Evolutionary conservation across 1,140 invertebrate genomes (phyloP), one percentile per base, ranked within the genome.

Genomic region (Phthorimaea operculella): DNA sequence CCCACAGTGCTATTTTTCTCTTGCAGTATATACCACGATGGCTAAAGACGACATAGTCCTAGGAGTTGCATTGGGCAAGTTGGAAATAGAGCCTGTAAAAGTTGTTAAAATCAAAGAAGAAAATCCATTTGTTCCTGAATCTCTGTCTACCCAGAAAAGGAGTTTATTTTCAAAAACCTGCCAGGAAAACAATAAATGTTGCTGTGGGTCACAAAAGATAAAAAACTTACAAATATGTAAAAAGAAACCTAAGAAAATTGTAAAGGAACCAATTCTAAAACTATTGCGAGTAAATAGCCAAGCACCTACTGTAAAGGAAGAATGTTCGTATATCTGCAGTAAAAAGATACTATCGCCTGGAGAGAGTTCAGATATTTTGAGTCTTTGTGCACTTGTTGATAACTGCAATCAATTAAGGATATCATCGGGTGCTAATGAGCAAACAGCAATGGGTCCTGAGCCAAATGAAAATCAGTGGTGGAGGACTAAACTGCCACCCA

Each of bases 11-110:
- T n/a, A 39, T 39, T 39, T 12, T 39, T n/a, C 10, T 4, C 15
- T 47, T 47, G 2, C 16, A 47, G 44, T 4, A 16, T 47, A 15
- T 9, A 14, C 16, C 16, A 64, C 33, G 60, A 86, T 87, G 85
- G 71, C 79, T 42, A 78, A 76, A 64, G 85, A 87, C 67, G 85
- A 87, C 56, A 76, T 87, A 58, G 73, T 76, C 45, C 59, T 88
- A 39, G 73, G 82, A 53, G 73, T 80, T 55, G 79, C 83, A 57
- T 79, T 88, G 74, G 82, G 79, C 52, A 83, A 81, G 57, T 64
- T 88, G 42, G 83, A 87, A 76, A 87, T 88, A 62, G 83, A 83
- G 62, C 78, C 79, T n/a, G 56, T 60, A n/a, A 74, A 62, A 55
- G 59, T 64, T 47, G 65, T 56, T 39, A 73, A 66, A 63, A 58